Conservation (phyloP, 1,140 invertebrate species). For the Aphelinus certus region DNA sequence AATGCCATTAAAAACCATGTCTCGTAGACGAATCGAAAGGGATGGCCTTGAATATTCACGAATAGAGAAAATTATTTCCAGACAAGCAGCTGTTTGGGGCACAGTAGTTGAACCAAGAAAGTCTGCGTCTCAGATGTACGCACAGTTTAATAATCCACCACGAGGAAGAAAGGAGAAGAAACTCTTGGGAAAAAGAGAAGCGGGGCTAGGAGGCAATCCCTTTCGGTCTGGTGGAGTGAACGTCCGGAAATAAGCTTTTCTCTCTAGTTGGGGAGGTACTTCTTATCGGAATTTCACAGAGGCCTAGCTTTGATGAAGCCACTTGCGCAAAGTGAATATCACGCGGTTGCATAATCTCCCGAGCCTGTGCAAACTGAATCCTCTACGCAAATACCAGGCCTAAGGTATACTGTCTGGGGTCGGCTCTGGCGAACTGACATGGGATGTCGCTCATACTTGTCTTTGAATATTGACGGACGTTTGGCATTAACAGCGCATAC, state of each 20-base stretch:
- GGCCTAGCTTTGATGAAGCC: slow-evolving; percentile 11
- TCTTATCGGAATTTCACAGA: slow-evolving; percentile 24
- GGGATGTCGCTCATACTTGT: too few relatives aligned
- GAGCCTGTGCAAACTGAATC: neutral
- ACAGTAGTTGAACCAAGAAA: neutral
- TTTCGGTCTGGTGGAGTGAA: slow-evolving; percentile 10
- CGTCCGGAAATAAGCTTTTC: slow-evolving; percentile 21
- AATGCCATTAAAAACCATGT: too few relatives aligned
- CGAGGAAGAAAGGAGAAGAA: neutral
- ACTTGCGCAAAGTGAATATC: slow-evolving; percentile 19
- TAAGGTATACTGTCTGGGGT: too few relatives aligned
- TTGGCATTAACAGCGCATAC: too few relatives aligned
- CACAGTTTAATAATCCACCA: slow-evolving; percentile 11
- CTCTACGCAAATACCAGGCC: slow-evolving; percentile 2
- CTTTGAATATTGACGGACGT: too few relatives aligned
- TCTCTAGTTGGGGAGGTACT: neutral
- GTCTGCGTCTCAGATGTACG: neutral
- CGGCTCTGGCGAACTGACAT: too few relatives aligned
- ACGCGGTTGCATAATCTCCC: neutral
- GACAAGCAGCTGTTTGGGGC: too few relatives aligned
- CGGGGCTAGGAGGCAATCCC: neutral
- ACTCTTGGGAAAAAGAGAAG: neutral
- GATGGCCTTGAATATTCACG: too few relatives aligned
- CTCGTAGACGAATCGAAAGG: too few relatives aligned
- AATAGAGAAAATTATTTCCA: too few relatives aligned